Evolutionary conservation across 2,888 invertebrate species (phyloP).

Genomic region (Pristionchus exspectatus): DNA sequence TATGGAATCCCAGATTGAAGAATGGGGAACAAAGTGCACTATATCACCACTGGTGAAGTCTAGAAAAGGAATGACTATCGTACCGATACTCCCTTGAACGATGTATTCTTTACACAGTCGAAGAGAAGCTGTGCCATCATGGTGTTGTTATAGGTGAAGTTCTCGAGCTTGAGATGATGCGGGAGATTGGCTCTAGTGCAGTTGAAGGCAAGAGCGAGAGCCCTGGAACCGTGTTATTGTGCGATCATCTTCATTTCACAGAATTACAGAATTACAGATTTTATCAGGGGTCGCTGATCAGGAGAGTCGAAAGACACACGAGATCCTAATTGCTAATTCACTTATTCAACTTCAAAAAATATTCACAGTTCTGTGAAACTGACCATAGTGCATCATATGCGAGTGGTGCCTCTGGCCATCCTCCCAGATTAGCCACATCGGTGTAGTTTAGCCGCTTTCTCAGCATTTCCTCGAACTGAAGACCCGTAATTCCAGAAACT

Average conservation of each 20-base stretch:
- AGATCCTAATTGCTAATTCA: background rate
- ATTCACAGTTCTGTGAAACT: background rate
- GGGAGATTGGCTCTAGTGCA: conserved; percentile 93
- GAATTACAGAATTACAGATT: too few species aligned
- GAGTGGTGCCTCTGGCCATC: conserved; percentile 91
- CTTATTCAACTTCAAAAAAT: background rate
- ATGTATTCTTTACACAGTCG: conserved; percentile 97
- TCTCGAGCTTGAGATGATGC: conserved; percentile 89
- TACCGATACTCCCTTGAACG: conserved; percentile 97
- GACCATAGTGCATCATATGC: conserved; percentile 99
- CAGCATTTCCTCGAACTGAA: conserved; percentile 39
- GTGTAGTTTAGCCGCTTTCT: conserved; percentile 82
- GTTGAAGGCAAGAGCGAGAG: conserved; percentile 96
- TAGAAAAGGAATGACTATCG: background rate
- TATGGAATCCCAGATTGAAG: background rate
- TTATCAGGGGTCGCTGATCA: too few species aligned
- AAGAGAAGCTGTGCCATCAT: conserved; percentile 96
- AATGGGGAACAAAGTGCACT: background rate
- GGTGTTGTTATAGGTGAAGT: conserved; percentile 95
- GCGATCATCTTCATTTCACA: too few species aligned
- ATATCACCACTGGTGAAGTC: background rate
- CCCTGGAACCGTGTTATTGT: conserved; percentile 80
- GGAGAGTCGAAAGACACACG: too few species aligned
- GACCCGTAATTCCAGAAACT: conserved; percentile 84
- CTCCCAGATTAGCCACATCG: conserved; percentile 88